A percentile compares a stretch with the other conserved stretches of the same genome.
Conservation (phyloP, 2,797 vertebrate genomes). For the Phrynocephalus vlangalii region DNA sequence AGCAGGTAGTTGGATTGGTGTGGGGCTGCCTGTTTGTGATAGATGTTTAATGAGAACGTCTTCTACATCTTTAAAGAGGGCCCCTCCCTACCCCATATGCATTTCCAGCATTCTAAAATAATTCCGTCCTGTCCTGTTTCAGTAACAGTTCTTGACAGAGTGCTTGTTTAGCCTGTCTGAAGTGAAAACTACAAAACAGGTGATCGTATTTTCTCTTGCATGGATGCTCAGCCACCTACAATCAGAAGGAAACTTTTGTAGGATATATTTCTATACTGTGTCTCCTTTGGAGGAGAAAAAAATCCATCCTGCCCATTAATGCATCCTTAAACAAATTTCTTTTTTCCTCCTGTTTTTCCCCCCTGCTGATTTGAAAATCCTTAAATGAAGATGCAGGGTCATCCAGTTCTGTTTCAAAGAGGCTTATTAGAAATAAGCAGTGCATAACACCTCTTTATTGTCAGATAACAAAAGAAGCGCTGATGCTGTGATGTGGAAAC, state of each 20-base stretch:
- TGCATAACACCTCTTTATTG: not conserved
- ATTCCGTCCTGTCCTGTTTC: no score
- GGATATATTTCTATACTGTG: not conserved
- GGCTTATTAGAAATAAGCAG: not conserved
- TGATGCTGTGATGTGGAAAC: slow-evolving; percentile 37
- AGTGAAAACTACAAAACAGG: not conserved
- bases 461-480: not conserved
- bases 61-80: not conserved
- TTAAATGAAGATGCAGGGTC: not conserved
- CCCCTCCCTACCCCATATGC: not conserved
- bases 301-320: not conserved
- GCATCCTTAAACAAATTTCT: not conserved
- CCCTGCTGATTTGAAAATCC: not conserved
- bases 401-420: not conserved
- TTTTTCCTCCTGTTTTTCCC: not conserved
- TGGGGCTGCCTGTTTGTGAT: not conserved
- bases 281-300: not conserved
- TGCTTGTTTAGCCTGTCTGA: not conserved
- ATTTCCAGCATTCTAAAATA: not conserved
- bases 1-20: not conserved
- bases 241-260: not conserved
- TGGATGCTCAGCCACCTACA: not conserved
- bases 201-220: not conserved
- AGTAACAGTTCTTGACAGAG: no score
- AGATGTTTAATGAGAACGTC: not conserved